Evolutionary conservation across 2,113 vertebrate species (phyloP).

Genomic region (Murina feae): DNA sequence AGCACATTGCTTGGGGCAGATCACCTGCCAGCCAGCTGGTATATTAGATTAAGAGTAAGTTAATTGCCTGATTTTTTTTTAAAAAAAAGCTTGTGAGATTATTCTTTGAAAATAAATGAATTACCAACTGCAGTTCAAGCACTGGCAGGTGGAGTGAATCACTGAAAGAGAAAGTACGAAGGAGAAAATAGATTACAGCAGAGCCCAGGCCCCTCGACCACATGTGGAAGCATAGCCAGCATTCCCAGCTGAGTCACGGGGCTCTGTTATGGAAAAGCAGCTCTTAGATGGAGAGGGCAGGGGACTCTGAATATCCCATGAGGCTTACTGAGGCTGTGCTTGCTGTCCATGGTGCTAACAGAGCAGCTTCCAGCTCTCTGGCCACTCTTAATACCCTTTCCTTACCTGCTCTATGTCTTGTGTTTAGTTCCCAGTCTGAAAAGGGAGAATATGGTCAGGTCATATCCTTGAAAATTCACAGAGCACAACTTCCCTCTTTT

Average conservation of each 20-base stretch:
- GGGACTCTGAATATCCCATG: background rate
- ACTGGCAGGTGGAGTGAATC: background rate
- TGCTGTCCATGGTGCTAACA: background rate
- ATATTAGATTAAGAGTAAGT: background rate
- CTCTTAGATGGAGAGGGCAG: background rate
- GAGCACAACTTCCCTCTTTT: background rate
- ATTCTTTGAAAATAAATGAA: conserved; percentile 33
- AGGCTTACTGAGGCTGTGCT: background rate
- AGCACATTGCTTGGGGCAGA: background rate
- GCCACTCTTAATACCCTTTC: background rate
- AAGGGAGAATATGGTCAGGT: background rate
- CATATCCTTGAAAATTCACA: background rate
- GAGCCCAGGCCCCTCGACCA: background rate
- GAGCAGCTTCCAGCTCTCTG: background rate
- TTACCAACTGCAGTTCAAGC: background rate
- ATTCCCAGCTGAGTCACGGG: background rate
- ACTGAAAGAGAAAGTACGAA: background rate
- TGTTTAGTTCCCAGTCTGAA: background rate
- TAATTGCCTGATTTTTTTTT: background rate
- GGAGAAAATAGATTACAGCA: background rate
- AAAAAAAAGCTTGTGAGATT: background rate
- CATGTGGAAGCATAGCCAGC: background rate
- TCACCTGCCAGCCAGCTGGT: background rate
- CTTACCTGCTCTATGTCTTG: background rate
- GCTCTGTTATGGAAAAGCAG: background rate